Evolutionary conservation across 1,140 invertebrate species (phyloP).

Genomic region (Eurytemora carolleeae): DNA sequence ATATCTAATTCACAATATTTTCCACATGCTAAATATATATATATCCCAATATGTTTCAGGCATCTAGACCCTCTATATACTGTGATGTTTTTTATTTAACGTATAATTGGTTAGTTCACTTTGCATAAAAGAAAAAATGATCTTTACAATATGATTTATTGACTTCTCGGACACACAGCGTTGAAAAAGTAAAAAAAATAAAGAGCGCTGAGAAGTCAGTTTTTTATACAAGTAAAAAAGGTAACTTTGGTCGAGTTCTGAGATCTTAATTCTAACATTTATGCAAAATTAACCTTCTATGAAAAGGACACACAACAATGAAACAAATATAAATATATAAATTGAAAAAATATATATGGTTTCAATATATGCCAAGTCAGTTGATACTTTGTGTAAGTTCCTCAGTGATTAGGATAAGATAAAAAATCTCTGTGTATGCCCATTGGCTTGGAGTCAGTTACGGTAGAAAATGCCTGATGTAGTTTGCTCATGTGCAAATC

Average conservation of each 20-base stretch:
- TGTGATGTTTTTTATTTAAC: not conserved
- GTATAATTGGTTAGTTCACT: not conserved
- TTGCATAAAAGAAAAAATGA: not conserved
- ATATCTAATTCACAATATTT: not conserved
- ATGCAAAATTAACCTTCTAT: not conserved
- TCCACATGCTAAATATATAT: not conserved
- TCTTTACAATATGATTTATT: not conserved
- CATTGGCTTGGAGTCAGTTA: not conserved
- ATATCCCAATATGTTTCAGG: not conserved
- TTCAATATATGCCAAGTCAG: not conserved
- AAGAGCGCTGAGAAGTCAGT: too few species aligned
- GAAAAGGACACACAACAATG: not conserved
- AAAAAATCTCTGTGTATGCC: not conserved
- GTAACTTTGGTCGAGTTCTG: not conserved
- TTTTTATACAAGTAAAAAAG: not conserved
- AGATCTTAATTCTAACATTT: not conserved
- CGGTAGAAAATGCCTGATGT: not conserved
- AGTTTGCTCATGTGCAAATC: not conserved
- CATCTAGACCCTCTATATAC: not conserved
- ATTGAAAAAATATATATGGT: not conserved
- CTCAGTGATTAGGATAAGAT: not conserved
- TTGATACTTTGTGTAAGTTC: not conserved
- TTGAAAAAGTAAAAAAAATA: not conserved
- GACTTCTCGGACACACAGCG: not conserved
- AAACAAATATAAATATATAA: not conserved